Evolutionary conservation across 2,797 vertebrate species (phyloP).

Genomic region (Cirrhinus molitorella): DNA sequence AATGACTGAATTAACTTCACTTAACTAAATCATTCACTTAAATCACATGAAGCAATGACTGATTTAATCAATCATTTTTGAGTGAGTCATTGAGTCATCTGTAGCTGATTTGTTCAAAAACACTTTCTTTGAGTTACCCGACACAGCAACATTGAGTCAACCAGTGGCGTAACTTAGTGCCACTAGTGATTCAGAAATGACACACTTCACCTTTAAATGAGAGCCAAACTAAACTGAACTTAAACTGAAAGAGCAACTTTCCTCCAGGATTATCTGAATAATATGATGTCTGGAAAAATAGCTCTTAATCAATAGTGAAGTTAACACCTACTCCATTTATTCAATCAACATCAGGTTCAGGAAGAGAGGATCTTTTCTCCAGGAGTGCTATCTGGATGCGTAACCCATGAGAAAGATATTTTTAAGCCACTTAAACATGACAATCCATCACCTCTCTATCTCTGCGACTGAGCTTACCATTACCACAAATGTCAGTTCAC

Average conservation of each 20-base stretch:
- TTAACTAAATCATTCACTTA: background rate
- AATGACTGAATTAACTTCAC: too few species aligned
- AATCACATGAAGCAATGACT: background rate
- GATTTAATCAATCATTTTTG: background rate
- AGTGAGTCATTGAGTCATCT: background rate
- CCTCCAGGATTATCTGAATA: constrained; percentile 2
- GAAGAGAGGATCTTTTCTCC: constrained; percentile 17
- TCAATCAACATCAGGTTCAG: constrained; percentile 18
- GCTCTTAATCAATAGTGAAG: constrained; percentile 8
- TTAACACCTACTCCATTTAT: constrained; percentile 12
- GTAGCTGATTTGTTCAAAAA: background rate
- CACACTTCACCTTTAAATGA: constrained; percentile 1
- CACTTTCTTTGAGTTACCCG: background rate
- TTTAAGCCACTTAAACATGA: constrained; percentile 49
- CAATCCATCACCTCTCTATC: constrained; percentile 43
- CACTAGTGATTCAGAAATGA: background rate
- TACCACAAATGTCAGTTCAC: constrained; percentile 48
- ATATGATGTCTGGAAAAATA: background rate
- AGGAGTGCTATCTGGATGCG: constrained; percentile 14
- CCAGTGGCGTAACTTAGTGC: background rate
- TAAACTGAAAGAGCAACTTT: background rate
- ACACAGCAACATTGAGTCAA: background rate
- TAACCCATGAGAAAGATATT: constrained; percentile 37
- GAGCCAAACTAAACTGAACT: background rate
- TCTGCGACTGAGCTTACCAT: constrained; percentile 22